Percentiles rank a stretch among this genome's conserved stretches.
phyloP scores from a whole-genome alignment of 2,113 vertebrate species.

The Antechinus flavipes region DNA sequence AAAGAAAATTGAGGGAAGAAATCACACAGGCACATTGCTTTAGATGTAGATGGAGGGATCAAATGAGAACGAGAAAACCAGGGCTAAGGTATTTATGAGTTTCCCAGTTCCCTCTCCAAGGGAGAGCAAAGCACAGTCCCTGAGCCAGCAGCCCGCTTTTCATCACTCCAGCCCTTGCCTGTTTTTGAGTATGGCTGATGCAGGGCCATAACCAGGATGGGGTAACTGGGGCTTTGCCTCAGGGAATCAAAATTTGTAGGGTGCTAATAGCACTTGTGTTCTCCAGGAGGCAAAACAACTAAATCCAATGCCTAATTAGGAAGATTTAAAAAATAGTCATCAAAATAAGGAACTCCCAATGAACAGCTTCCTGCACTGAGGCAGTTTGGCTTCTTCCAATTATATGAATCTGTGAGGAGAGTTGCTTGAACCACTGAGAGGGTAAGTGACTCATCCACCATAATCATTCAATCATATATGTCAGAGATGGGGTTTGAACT shows the following conservation, averaged over 20 bases:
- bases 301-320: neutral
- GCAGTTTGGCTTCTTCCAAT: neutral
- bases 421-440: neutral
- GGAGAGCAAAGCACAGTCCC: rapidly evolving
- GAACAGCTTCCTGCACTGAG: neutral
- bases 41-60: constrained; percentile 61
- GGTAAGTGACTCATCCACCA: neutral
- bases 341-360: neutral
- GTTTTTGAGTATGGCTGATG: constrained; percentile 16
- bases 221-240: neutral
- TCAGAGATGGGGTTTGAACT: neutral
- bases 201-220: neutral
- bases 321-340: neutral
- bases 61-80: constrained; percentile 37
- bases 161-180: constrained; percentile 33
- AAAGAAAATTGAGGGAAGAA: constrained; percentile 77
- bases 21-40: constrained; percentile 67
- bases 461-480: neutral
- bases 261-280: neutral
- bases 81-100: neutral
- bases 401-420: neutral
- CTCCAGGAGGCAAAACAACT: neutral
- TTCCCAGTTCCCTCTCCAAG: neutral
- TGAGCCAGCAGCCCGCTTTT: constrained; percentile 1
- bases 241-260: neutral